These are phyloP conservation scores for Anniella stebbinsi DNA, from an alignment of 2,797 vertebrate genomes.

Conservation along the genomic window DNA sequence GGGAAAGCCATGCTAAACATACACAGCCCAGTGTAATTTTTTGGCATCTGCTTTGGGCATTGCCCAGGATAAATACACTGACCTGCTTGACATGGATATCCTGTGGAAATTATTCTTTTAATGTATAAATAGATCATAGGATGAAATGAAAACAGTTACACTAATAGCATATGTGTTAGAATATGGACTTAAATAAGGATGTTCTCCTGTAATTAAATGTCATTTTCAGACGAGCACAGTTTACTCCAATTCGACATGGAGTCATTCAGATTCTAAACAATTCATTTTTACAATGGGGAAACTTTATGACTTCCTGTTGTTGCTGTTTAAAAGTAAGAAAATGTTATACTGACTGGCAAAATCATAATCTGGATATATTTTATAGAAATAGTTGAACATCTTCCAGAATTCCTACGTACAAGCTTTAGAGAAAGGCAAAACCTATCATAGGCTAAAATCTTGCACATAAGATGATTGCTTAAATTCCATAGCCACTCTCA, in stretches of 20 bases:
- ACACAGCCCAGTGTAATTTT: not conserved
- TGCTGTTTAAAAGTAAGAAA: conserved; percentile 1
- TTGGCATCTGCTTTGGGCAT: not conserved
- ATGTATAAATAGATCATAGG: not conserved
- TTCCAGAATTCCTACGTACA: not conserved
- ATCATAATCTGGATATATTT: conserved; percentile 11
- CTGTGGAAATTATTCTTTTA: conserved; percentile 6
- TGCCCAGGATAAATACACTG: conserved; percentile 9
- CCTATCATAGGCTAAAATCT: not conserved
- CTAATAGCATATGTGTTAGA: not conserved
- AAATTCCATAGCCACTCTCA: not conserved
- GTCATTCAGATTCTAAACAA: conserved; percentile 14
- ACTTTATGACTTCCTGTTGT: not conserved
- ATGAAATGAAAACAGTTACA: not conserved
- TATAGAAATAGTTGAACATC: not conserved
- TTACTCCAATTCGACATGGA: not conserved
- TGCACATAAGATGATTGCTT: not conserved
- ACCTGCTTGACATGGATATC: conserved; percentile 30
- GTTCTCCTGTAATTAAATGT: not conserved
- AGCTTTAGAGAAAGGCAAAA: not conserved
- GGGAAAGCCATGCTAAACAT: rapidly evolving
- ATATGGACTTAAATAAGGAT: rapidly evolving
- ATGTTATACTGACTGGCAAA: not conserved
- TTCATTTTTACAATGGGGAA: not conserved
- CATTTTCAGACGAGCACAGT: conserved; percentile 3